Evolutionary conservation across 2,888 invertebrate species (phyloP).

Genomic region (Drosophila atripex): DNA sequence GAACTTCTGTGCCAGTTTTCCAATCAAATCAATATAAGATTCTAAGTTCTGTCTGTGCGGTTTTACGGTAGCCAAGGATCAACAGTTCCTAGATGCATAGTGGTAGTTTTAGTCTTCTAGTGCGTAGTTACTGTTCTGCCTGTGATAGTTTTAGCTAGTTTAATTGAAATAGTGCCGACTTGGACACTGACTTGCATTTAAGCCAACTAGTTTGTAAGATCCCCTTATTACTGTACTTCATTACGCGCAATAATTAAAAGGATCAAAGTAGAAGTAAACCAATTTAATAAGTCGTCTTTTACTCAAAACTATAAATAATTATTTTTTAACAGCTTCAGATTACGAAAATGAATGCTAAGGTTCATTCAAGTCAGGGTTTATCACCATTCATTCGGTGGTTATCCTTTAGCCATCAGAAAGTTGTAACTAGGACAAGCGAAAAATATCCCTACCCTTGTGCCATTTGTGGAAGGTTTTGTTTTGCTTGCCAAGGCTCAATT

Average conservation of each 20-base stretch:
- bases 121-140: conserved; percentile 74
- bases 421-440: too few species aligned
- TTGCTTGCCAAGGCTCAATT: too few species aligned
- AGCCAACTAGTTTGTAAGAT: conserved; percentile 28
- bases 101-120: conserved; percentile 61
- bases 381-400: too few species aligned
- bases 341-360: too few species aligned
- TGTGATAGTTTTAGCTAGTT: conserved; percentile 80
- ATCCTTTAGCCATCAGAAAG: too few species aligned
- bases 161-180: conserved; percentile 48
- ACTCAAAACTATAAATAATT: too few species aligned
- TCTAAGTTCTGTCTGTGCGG: conserved; percentile 1
- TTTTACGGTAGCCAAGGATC: conserved; percentile 35
- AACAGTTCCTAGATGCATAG: conserved; percentile 69
- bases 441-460: too few species aligned
- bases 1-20: not conserved
- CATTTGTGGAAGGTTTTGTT: too few species aligned
- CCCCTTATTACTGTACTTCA: conserved; percentile 16
- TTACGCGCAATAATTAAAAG: conserved; percentile 3
- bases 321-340: too few species aligned
- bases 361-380: too few species aligned
- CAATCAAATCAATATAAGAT: not conserved
- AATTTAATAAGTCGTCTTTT: not conserved
- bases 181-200: conserved; percentile 39
- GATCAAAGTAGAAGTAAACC: conserved; percentile 15